phyloP scores from a whole-genome alignment of 2,888 invertebrate genomes.

The Aromia moschata region DNA sequence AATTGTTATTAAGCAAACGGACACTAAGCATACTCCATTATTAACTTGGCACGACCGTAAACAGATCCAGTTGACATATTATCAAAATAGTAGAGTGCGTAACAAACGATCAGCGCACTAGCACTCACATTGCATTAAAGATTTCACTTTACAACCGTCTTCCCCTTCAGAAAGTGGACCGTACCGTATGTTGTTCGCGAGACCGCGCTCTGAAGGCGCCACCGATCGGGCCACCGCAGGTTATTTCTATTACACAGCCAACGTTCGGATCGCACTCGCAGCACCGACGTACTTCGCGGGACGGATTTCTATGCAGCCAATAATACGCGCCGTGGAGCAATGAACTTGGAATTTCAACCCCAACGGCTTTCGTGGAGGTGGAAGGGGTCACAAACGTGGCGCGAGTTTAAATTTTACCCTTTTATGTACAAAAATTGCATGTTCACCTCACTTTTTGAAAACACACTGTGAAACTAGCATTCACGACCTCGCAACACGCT shows the following conservation, averaged over 20 bases:
- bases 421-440: too few relatives aligned
- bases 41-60: constrained; percentile 45
- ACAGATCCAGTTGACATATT: constrained; percentile 49
- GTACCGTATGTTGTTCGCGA: constrained; percentile 52
- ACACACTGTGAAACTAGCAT: too few relatives aligned
- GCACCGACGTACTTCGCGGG: constrained; percentile 10
- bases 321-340: too few relatives aligned
- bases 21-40: constrained; percentile 35
- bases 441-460: too few relatives aligned
- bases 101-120: constrained; percentile 47
- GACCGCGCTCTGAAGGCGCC: constrained; percentile 57
- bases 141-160: constrained; percentile 62
- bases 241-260: constrained; percentile 43
- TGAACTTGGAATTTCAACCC: too few relatives aligned
- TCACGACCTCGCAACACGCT: too few relatives aligned
- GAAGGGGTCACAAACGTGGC: too few relatives aligned
- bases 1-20: constrained; percentile 28
- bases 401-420: too few relatives aligned
- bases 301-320: constrained; percentile 18
- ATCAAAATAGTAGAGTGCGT: constrained; percentile 47
- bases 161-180: constrained; percentile 60
- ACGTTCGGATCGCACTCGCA: constrained; percentile 29
- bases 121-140: constrained; percentile 60
- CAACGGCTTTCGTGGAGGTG: too few relatives aligned
- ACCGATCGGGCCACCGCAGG: constrained; percentile 55